These are phyloP conservation scores for Caiman crocodilus DNA, from an alignment of 2,797 vertebrate species.

Conservation along the genomic window DNA sequence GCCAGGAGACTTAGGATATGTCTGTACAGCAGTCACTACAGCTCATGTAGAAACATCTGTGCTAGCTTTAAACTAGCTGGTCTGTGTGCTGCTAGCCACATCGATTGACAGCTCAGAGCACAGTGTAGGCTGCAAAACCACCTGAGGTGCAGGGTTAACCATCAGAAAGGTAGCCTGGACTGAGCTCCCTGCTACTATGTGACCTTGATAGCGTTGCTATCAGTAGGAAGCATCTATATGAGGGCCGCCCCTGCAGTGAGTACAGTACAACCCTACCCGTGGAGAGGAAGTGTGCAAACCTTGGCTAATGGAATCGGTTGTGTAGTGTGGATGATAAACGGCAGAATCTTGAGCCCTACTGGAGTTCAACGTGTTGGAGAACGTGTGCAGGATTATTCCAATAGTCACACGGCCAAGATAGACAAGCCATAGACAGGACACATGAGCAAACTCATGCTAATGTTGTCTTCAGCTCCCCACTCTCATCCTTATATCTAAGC, in stretches of 20 bases:
- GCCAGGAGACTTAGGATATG: neutral
- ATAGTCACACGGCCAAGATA: too few species aligned
- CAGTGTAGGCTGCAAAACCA: neutral
- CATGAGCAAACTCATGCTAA: neutral
- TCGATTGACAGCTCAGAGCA: neutral
- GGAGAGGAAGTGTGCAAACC: too few species aligned
- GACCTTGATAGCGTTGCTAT: neutral
- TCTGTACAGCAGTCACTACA: too few species aligned
- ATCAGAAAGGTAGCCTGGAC: neutral
- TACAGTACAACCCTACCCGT: too few species aligned
- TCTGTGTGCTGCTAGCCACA: neutral
- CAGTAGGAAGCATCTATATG: too few species aligned
- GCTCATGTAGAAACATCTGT: too few species aligned
- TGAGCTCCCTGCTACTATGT: neutral
- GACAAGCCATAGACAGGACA: neutral
- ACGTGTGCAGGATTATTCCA: too few species aligned
- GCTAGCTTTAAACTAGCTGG: neutral
- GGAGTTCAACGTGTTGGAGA: too few species aligned
- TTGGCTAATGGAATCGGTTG: too few species aligned
- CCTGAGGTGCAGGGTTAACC: rapidly evolving
- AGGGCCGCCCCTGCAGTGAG: too few species aligned
- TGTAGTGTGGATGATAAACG: too few species aligned
- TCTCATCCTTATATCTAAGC: neutral
- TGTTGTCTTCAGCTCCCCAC: neutral
- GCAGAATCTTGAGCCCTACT: too few species aligned